A percentile compares a stretch with the other conserved stretches of the same genome.
Evolutionary conservation across 2,113 vertebrate species (phyloP).

Genomic region (Centropus unirufus): DNA sequence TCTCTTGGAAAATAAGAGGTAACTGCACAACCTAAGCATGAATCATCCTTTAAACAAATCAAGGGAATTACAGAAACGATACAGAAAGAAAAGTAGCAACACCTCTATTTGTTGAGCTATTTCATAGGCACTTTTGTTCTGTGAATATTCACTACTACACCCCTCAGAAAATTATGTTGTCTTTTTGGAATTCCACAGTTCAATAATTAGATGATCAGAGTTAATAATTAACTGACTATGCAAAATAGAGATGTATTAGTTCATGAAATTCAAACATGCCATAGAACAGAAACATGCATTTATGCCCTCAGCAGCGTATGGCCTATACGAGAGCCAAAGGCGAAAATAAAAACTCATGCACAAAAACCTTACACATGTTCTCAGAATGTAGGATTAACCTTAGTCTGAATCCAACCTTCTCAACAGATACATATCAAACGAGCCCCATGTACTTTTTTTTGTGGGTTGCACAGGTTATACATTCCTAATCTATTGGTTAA

Average conservation of each 20-base stretch:
- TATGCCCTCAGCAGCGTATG: not conserved
- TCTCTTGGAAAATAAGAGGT: not conserved
- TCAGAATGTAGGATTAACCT: not conserved
- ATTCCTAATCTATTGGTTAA: not conserved
- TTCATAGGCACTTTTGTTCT: not conserved
- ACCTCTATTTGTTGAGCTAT: not conserved
- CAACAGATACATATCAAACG: fast-evolving
- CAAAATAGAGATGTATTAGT: not conserved
- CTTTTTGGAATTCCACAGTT: not conserved
- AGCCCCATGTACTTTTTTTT: not conserved
- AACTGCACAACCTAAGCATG: not conserved
- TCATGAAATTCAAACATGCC: not conserved
- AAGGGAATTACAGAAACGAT: not conserved
- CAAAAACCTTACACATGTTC: not conserved
- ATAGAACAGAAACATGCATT: not conserved
- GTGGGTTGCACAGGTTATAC: not conserved
- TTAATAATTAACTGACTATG: not conserved
- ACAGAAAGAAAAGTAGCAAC: not conserved
- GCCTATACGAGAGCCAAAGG: not conserved
- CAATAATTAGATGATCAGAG: not conserved
- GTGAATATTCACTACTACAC: not conserved
- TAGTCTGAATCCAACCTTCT: not conserved
- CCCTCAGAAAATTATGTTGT: not conserved
- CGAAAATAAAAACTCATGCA: not conserved
- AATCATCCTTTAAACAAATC: not conserved